Evolutionary conservation across 2,113 vertebrate genomes (phyloP), one percentile per base, ranked within the genome.

Genomic region (Phrynocephalus versicolor): DNA sequence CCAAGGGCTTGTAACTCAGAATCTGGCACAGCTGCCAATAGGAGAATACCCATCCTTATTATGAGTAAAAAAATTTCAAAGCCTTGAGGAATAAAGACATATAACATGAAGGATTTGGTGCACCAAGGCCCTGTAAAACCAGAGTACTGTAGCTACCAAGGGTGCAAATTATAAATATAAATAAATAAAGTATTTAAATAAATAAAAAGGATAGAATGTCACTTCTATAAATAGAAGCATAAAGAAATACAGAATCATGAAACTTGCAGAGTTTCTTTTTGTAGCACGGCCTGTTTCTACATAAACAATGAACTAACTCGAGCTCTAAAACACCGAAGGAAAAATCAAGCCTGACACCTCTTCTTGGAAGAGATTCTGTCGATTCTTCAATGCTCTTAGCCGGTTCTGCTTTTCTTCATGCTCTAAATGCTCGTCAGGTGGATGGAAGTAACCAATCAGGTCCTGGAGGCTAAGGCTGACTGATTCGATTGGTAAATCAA

Each of bases 291-390:
- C 58, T 51, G 64, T 33, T 67, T 70, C 5, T 3, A 39, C 9
- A 9, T 25, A 25, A 69, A 13, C 33, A 69, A 78, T 78, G 35
- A 21, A 6, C 37, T 74, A 67, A 37, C 37, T 30, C 39, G 39
- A 72, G 12, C 21, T 37, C 19, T 51, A 35, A 12, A 70, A 15
- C 10, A 89, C 10, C 10, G 51, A 65, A 35, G 23, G 58, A 33
- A 89, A 88, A 92, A 89, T 3, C 16, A 79, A 87, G 77, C 84
- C 10, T 83, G 89, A 1, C 94, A 98, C 98, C 98, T 99, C 98
- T 95, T 99, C 98, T 93, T 99, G 98, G 93, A 99, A 99, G 90
- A 99, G 98, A 89, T 99, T 99, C 94, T 99, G 98, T 25, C 98
- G 94, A 86, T 99, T 99, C 96, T 99, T 99, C 86, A 99, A 94